Evolutionary conservation across 2,797 vertebrate species (phyloP), one percentile per base, ranked within the genome.

Genomic region (Xenopus petersii): DNA sequence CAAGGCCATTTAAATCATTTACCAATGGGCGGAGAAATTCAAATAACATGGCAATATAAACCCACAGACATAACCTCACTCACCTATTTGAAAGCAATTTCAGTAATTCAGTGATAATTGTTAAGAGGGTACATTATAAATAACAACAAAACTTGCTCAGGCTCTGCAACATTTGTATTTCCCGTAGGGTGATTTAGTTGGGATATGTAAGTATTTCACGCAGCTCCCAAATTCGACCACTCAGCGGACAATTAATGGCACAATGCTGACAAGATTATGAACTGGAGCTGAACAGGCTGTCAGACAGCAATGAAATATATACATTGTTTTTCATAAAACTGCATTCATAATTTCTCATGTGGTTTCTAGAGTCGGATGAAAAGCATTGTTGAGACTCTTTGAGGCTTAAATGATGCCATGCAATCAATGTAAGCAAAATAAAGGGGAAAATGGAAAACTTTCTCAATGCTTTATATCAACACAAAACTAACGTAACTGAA

Each of bases 1-100:
- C 96, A 99, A 98, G 95, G 96, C 96, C 94, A 91, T 92, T 91
- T 89, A 90, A 94, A 95, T 95, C 92, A 92, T 94, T 95, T 95
- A 96, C 94, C 93, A 93, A 89, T 92, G 93, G 94, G 94, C 93
- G 94, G 91, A 86, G 93, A 95, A 96, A 98, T 98, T 98, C 95
- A 96, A 99, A 98, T 98, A 92, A 94, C 94, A 93, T 93, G 92
- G 93, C 94, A 93, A 94, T 93, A 86, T 92, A 90, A 88, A 91
- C 91, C 90, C 88, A 82, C 87, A 92, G 89, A 93, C 90, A 87
- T 85, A 88, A 88, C 82, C 75, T 58, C 11, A 79, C 81, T 84
- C 84, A 42, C 83, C 68, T 83, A 84, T 84, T 85, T 82, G 85
- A 59, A 74, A 86, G 81, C 80, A 0, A 3, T 83, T 72, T 65